phyloP scores from a whole-genome alignment of 2,888 invertebrate species.

The Pterostichus niger region DNA sequence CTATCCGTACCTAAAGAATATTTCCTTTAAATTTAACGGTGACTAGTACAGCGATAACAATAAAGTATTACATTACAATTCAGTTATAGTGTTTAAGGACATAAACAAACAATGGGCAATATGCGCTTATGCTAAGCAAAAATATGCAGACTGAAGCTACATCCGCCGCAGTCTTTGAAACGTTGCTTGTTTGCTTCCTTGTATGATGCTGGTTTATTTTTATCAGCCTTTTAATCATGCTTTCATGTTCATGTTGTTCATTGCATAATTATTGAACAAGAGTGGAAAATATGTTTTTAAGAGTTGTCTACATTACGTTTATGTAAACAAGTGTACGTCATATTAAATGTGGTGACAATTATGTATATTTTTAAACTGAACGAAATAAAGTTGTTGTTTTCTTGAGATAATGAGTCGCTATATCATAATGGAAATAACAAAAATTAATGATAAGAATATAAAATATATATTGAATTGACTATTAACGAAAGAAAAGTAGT shows the following conservation, averaged over 20 bases:
- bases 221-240: conserved; percentile 6
- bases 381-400: too few relatives aligned
- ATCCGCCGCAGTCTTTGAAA: conserved; percentile 17
- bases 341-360: too few relatives aligned
- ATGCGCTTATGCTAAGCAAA: conserved; percentile 18
- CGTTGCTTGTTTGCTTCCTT: neutral
- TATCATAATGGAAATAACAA: too few relatives aligned
- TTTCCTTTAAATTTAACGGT: conserved; percentile 36
- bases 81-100: conserved; percentile 30
- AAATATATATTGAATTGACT: too few relatives aligned
- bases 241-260: neutral
- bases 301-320: too few relatives aligned
- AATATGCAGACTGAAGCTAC: conserved; percentile 6
- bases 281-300: too few relatives aligned
- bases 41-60: conserved; percentile 41
- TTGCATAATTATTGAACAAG: too few relatives aligned
- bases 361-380: too few relatives aligned
- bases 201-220: neutral
- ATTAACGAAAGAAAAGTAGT: too few relatives aligned
- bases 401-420: too few relatives aligned
- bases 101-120: conserved; percentile 58
- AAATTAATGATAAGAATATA: too few relatives aligned
- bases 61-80: conserved; percentile 50
- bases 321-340: too few relatives aligned
- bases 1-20: conserved; percentile 12